A percentile compares a stretch with the other conserved stretches of the same genome.
phyloP scores from a whole-genome alignment of 2,113 vertebrate species.

The Pseudopipra pipra region DNA sequence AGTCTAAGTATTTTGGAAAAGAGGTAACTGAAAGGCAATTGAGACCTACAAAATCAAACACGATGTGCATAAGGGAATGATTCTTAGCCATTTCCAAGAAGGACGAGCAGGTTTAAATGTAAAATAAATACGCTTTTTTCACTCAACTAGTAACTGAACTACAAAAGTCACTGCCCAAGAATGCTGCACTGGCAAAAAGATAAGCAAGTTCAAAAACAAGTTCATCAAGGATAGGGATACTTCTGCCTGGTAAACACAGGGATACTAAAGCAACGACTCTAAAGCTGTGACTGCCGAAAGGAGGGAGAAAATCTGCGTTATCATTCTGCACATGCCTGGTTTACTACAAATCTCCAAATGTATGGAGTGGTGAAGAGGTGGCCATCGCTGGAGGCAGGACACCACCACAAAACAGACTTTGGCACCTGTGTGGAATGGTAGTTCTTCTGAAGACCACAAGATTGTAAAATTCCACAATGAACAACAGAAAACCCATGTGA shows the following conservation, averaged over 20 bases:
- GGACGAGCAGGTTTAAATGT: background rate
- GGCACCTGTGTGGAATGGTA: background rate
- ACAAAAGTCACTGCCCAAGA: background rate
- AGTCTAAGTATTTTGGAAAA: background rate
- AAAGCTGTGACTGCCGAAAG: background rate
- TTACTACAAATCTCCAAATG: background rate
- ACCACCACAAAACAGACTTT: background rate
- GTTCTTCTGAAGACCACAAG: background rate
- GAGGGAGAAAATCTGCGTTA: background rate
- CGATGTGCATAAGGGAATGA: background rate
- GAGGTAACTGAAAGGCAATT: background rate
- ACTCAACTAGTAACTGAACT: background rate
- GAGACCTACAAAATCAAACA: background rate
- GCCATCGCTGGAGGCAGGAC: background rate
- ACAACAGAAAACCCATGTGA: accelerated
- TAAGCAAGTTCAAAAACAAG: background rate
- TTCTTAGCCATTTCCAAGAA: background rate
- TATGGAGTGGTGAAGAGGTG: background rate
- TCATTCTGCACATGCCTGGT: background rate
- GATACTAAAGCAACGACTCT: background rate
- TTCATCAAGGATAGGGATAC: background rate
- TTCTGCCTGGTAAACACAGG: background rate
- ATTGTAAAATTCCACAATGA: background rate
- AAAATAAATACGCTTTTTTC: background rate
- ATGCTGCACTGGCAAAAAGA: background rate